Conservation (phyloP, 2,797 vertebrate genomes). For the Myripristis jacobus region DNA sequence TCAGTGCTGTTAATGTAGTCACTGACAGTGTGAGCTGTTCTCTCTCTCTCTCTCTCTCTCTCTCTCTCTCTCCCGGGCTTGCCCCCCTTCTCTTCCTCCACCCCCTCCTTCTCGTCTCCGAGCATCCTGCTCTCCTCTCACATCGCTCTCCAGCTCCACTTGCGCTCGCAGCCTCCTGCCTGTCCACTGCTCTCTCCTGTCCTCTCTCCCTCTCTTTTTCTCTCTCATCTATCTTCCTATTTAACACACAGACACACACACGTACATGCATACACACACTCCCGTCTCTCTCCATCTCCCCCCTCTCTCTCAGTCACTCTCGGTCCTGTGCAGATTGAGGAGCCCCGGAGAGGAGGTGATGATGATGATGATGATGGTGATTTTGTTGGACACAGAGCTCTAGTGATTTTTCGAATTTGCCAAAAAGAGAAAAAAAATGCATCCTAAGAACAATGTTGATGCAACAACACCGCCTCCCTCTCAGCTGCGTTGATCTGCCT, state of each 20-base stretch:
- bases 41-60: slow-evolving; percentile 37
- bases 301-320: slow-evolving; percentile 42
- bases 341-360: slow-evolving; percentile 56
- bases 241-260: slow-evolving; percentile 9
- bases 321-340: slow-evolving; percentile 65
- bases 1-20: slow-evolving; percentile 78
- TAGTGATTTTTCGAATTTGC: slow-evolving; percentile 1
- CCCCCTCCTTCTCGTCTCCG: slow-evolving; percentile 39
- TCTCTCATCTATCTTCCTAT: slow-evolving; percentile 39
- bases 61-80: slow-evolving; percentile 26
- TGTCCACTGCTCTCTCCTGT: slow-evolving; percentile 46
- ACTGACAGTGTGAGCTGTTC: slow-evolving; percentile 65
- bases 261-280: slow-evolving; percentile 40
- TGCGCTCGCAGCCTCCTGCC: slow-evolving; percentile 65
- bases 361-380: slow-evolving; percentile 40
- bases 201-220: slow-evolving; percentile 30
- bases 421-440: slow-evolving; percentile 26
- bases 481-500: slow-evolving; percentile 49
- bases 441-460: slow-evolving; percentile 70
- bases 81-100: slow-evolving; percentile 17
- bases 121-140: slow-evolving; percentile 64
- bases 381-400: slow-evolving; percentile 37
- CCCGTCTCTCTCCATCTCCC: slow-evolving; percentile 15
- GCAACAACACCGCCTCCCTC: slow-evolving; percentile 61
- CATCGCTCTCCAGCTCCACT: slow-evolving; percentile 70